A percentile compares a stretch with the other conserved stretches of the same genome.
Evolutionary conservation across 2,113 vertebrate genomes (phyloP).

Genomic region (Actenoides hombroni): DNA sequence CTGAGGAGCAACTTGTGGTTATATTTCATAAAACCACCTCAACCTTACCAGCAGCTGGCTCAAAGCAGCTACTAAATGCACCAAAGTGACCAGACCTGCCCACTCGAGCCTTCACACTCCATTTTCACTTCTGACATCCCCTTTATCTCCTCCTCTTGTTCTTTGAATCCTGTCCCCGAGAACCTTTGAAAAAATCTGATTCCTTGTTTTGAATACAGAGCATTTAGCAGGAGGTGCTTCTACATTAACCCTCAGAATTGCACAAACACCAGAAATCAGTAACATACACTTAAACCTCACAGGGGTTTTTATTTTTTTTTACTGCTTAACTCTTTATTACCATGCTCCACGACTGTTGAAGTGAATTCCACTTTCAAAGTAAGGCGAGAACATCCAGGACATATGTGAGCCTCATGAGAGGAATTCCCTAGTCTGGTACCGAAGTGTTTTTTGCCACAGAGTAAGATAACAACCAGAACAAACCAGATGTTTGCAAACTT

Average conservation of each 20-base stretch:
- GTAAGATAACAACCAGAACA: conserved; percentile 78
- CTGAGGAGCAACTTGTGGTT: not conserved
- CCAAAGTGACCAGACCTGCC: not conserved
- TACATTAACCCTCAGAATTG: not conserved
- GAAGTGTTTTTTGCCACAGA: conserved; percentile 81
- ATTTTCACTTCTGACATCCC: not conserved
- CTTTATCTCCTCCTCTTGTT: not conserved
- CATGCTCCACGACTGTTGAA: conserved; percentile 89
- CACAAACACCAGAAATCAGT: not conserved
- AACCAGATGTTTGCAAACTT: conserved; percentile 80
- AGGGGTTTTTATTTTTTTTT: not conserved
- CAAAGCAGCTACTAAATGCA: not conserved
- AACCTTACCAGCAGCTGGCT: accelerated
- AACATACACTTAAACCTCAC: not conserved
- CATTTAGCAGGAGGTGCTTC: not conserved
- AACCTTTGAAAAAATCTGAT: not conserved
- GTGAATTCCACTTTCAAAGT: conserved; percentile 92
- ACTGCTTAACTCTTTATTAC: conserved; percentile 72
- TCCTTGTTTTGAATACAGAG: not conserved
- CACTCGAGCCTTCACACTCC: not conserved
- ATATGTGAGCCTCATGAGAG: conserved; percentile 66
- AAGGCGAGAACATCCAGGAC: conserved; percentile 85
- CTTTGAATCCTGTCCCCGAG: not conserved
- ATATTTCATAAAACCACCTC: not conserved
- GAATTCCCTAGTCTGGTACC: conserved; percentile 77